Evolutionary conservation across 2,113 vertebrate genomes (phyloP), one percentile per base, ranked within the genome.

Genomic region (Corydoras maculifer): DNA sequence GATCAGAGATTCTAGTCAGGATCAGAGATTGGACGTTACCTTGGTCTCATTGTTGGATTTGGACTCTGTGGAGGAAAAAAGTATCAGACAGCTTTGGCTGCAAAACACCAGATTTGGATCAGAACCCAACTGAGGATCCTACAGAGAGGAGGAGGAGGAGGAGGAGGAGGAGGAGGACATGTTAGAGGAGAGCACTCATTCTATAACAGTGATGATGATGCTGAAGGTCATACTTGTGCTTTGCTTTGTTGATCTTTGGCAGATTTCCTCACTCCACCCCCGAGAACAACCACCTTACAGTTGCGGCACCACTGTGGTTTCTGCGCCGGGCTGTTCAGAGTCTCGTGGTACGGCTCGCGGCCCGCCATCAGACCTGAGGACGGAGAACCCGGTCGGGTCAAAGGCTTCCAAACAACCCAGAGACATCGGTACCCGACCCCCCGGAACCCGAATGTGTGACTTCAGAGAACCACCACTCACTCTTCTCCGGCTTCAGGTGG

Each of bases 71-170:
- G 88, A 86, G 10, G 93, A 94, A 82, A 93, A 92, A 68, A 98
- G 92, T 77, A 97, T 82, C 78, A 95, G 95, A 87, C 96, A 99
- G 86, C 93, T 97, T 84, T 97, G 94, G 84, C 96, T 99, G 79
- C 96, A 98, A 83, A 99, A 98, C 58, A 99, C 94, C 63, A 94
- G 78, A 77, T 93, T 89, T 69, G 90, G 92, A 70, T 90, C 90
- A 62, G 86, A 81, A 82, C 90, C 89, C 31, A 85, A 84, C 76
- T 83, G 75, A 54, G 80, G 78, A 25, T 91, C 89, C 75, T 86
- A 87, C 54, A 43, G n/a, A 57, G 65, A 83, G 35, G 49, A 35
- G 71, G 8, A 43, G 75, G 63, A 53, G 14, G 7, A 43, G 14
- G 7, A 43, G 35, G 0, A 43, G 2, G 18, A 25, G 18, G 18